Conservation (phyloP, 2,888 invertebrate genomes). For the Agelastica alni region DNA sequence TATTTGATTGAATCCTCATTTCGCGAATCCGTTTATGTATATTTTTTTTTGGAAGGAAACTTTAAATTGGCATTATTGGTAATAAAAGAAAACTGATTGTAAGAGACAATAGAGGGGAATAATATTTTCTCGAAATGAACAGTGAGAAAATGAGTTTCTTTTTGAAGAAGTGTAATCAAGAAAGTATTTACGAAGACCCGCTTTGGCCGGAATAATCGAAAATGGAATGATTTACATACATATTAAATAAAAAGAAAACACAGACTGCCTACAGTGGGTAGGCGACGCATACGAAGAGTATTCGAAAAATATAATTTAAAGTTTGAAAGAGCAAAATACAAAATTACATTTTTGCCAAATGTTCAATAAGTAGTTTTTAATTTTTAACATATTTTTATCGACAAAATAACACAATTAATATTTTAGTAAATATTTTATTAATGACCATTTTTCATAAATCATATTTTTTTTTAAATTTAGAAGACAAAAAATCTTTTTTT, state of each 20-base stretch:
- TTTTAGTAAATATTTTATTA: too few relatives aligned
- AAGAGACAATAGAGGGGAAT: not conserved
- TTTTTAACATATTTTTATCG: too few relatives aligned
- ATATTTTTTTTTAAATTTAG: too few relatives aligned
- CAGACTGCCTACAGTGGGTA: too few relatives aligned
- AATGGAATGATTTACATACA: constrained; percentile 11
- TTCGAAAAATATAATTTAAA: too few relatives aligned
- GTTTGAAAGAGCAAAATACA: too few relatives aligned
- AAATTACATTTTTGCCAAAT: too few relatives aligned
- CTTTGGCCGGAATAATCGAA: constrained; percentile 2
- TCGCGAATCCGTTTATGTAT: not conserved
- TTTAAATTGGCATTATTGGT: not conserved
- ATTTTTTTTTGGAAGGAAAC: not conserved
- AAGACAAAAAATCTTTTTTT: too few relatives aligned
- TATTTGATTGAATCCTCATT: not conserved
- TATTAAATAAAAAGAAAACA: constrained; percentile 6
- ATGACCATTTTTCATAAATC: too few relatives aligned
- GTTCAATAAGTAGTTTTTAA: too few relatives aligned
- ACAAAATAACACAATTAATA: too few relatives aligned
- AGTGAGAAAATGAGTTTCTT: constrained; percentile 9
- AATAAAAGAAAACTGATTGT: not conserved
- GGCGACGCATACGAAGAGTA: too few relatives aligned
- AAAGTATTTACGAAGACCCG: constrained; percentile 6
- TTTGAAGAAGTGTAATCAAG: constrained; percentile 8
- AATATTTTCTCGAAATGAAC: constrained; percentile 11